Conservation (phyloP, 2,113 vertebrate genomes). For the Corvus hawaiiensis region DNA sequence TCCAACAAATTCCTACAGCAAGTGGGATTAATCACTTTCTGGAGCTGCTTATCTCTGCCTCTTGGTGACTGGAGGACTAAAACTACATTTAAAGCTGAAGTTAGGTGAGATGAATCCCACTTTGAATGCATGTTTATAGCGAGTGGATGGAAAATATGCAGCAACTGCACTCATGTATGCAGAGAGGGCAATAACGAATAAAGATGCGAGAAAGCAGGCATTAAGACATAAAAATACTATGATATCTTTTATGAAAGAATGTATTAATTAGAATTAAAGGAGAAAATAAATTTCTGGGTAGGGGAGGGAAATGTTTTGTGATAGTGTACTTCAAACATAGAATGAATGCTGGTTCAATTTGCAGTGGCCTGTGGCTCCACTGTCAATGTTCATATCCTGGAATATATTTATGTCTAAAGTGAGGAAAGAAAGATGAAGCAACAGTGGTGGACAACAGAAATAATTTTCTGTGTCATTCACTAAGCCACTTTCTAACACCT, state of each 20-base stretch:
- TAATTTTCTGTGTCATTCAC: neutral
- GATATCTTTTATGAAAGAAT: neutral
- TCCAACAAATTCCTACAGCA: neutral
- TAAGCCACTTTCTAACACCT: neutral
- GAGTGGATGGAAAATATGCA: neutral
- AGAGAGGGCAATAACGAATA: neutral
- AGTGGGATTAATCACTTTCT: neutral
- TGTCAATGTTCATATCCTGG: neutral
- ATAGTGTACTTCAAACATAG: neutral
- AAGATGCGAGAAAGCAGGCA: neutral
- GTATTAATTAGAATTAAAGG: neutral
- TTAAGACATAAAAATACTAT: neutral
- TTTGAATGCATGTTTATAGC: neutral
- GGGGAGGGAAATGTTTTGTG: neutral
- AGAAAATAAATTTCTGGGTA: neutral
- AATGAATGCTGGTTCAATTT: neutral
- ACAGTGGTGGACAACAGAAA: neutral
- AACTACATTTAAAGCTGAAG: neutral
- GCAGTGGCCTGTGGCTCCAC: neutral
- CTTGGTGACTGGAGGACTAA: neutral
- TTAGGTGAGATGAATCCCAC: neutral
- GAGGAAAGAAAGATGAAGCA: neutral
- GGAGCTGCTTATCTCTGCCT: neutral
- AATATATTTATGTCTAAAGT: neutral
- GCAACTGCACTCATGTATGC: neutral